phyloP scores from a whole-genome alignment of 1,140 invertebrate genomes.

The Thaumetopoea pityocampa region DNA sequence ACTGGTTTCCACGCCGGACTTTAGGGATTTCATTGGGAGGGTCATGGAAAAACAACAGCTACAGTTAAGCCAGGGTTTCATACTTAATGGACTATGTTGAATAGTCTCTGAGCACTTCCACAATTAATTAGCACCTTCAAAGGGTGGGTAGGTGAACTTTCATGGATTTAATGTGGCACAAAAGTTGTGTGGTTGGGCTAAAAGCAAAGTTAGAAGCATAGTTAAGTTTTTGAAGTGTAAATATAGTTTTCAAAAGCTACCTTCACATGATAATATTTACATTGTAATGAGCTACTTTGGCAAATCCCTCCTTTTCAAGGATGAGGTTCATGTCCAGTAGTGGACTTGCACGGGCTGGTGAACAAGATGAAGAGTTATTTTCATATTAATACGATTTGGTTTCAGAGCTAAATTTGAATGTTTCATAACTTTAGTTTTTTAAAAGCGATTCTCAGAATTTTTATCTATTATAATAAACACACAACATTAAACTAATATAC shows the following conservation, averaged over 20 bases:
- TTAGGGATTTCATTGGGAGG: slow-evolving; percentile 50
- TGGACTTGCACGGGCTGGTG: too few species aligned
- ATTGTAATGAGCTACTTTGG: too few species aligned
- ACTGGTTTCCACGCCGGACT: slow-evolving; percentile 36
- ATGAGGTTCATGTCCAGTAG: too few species aligned
- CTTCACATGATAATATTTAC: too few species aligned
- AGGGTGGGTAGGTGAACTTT: slow-evolving; percentile 12
- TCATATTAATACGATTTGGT: background rate
- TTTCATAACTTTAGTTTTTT: slow-evolving; percentile 5
- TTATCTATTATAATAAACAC: too few species aligned
- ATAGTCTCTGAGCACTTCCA: slow-evolving; percentile 38
- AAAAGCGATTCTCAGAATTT: background rate
- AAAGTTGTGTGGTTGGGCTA: slow-evolving; percentile 8
- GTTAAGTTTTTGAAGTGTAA: background rate
- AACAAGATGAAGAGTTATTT: too few species aligned
- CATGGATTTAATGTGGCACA: slow-evolving; percentile 5
- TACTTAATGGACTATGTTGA: slow-evolving; percentile 57
- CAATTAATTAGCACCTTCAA: slow-evolving; percentile 48
- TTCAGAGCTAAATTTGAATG: slow-evolving; percentile 1
- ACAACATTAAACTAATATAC: too few species aligned
- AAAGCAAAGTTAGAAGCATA: slow-evolving; percentile 15
- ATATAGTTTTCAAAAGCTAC: too few species aligned
- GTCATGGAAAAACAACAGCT: slow-evolving; percentile 46
- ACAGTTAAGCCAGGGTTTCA: slow-evolving; percentile 41
- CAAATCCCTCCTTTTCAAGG: too few species aligned